A percentile compares a stretch with the other conserved stretches of the same genome.
Conservation (phyloP, 2,797 vertebrate species). For the Phylloscopus collybita region DNA sequence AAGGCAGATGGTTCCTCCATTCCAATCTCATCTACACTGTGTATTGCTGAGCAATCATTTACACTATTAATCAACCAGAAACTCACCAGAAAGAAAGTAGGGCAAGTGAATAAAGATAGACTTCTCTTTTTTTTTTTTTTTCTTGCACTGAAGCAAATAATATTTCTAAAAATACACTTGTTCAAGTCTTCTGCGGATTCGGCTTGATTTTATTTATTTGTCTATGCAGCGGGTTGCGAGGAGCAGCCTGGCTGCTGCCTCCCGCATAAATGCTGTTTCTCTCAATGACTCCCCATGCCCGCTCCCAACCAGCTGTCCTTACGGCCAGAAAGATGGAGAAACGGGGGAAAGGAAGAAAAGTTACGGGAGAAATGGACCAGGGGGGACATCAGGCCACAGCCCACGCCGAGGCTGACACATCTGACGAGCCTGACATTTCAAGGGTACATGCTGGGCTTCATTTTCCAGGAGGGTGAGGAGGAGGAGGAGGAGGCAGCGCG, state of each 20-base stretch:
- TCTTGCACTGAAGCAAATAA: neutral
- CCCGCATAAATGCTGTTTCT: slow-evolving; percentile 12
- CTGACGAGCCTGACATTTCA: slow-evolving; percentile 36
- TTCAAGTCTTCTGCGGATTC: neutral
- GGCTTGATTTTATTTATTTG: neutral
- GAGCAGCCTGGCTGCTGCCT: slow-evolving; percentile 24
- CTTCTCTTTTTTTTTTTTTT: neutral
- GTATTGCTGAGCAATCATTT: slow-evolving; percentile 57
- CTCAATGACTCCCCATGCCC: neutral
- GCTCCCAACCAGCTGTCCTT: neutral
- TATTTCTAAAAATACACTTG: slow-evolving; percentile 40
- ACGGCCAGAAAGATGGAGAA: neutral
- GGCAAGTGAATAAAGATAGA: slow-evolving; percentile 58
- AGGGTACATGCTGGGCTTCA: slow-evolving; percentile 6
- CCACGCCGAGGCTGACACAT: slow-evolving; percentile 39
- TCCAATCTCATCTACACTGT: neutral
- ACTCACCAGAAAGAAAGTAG: slow-evolving; percentile 65
- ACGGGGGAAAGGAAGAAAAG: slow-evolving; percentile 34
- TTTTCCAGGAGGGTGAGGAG: neutral
- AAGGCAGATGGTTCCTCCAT: neutral
- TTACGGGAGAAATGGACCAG: slow-evolving; percentile 58
- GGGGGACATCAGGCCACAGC: slow-evolving; percentile 18
- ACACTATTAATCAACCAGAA: slow-evolving; percentile 51
- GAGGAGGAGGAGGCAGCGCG: neutral
- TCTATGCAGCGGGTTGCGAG: neutral